phyloP scores from a whole-genome alignment of 2,888 invertebrate species.

The Augochlorella aurata region DNA sequence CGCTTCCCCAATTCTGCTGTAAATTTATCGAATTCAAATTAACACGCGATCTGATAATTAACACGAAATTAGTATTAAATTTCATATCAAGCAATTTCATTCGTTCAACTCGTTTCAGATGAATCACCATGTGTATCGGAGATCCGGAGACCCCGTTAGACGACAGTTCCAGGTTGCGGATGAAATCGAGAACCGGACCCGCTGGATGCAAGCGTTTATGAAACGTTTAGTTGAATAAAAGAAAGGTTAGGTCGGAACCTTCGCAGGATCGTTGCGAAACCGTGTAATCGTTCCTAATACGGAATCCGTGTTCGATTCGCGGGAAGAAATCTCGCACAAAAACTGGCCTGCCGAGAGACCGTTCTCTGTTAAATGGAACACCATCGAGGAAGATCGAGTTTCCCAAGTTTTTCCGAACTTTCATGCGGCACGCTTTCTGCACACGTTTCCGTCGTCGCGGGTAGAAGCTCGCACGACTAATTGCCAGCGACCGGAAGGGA shows the following conservation, averaged over 20 bases:
- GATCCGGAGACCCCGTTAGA: too few species aligned
- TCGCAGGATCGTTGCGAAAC: neutral
- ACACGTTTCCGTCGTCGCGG: neutral
- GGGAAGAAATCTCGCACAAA: neutral
- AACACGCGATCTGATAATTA: too few species aligned
- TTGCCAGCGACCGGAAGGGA: neutral
- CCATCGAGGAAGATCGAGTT: neutral
- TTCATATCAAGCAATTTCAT: too few species aligned
- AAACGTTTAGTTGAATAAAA: neutral
- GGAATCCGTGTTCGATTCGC: neutral
- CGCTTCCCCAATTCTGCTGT: too few species aligned
- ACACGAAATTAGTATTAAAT: too few species aligned
- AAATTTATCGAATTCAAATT: too few species aligned
- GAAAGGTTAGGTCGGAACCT: neutral
- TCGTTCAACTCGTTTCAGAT: too few species aligned
- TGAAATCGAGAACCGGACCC: neutral
- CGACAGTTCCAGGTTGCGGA: neutral
- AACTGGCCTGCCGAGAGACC: neutral
- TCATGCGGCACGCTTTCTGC: neutral
- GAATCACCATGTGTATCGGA: too few species aligned
- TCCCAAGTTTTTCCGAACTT: neutral
- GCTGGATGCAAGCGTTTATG: neutral
- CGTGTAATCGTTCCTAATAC: neutral
- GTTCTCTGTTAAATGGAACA: neutral
- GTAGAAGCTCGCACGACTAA: neutral